Conservation (phyloP, 2,113 vertebrate genomes). For the Procapra przewalskii region DNA sequence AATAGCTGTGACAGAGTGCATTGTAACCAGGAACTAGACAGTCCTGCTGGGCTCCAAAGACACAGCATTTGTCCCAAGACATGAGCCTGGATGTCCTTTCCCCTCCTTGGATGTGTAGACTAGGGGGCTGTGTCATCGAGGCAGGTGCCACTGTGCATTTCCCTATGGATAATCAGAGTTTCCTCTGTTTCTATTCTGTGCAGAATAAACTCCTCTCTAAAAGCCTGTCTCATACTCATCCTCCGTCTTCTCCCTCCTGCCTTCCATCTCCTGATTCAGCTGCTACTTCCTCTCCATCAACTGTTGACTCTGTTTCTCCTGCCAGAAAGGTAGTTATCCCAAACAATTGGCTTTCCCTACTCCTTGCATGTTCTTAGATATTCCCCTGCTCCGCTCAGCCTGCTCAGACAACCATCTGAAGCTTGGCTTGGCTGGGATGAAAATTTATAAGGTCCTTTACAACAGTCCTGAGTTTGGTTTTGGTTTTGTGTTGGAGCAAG, state of each 20-base stretch:
- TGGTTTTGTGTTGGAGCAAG: background rate
- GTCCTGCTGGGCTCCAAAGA: background rate
- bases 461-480: background rate
- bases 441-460: background rate
- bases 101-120: fast-evolving
- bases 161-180: slow-evolving; percentile 53
- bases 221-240: slow-evolving; percentile 76
- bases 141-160: slow-evolving; percentile 2
- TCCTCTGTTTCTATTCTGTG: slow-evolving; percentile 80
- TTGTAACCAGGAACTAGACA: background rate
- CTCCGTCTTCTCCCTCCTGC: slow-evolving; percentile 77
- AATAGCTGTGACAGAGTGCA: background rate
- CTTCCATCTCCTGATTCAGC: slow-evolving; percentile 83
- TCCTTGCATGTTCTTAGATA: background rate
- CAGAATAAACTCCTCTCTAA: slow-evolving; percentile 82
- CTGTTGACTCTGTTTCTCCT: slow-evolving; percentile 74
- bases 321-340: slow-evolving; percentile 82
- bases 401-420: background rate
- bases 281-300: slow-evolving; percentile 80
- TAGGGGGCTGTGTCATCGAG: background rate
- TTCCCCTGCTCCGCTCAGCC: background rate
- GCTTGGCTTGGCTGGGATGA: background rate
- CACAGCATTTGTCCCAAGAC: background rate
- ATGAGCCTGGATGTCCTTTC: background rate
- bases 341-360: background rate